Conservation (phyloP, 2,888 invertebrate species). For the Digitonthophagus gazella region DNA sequence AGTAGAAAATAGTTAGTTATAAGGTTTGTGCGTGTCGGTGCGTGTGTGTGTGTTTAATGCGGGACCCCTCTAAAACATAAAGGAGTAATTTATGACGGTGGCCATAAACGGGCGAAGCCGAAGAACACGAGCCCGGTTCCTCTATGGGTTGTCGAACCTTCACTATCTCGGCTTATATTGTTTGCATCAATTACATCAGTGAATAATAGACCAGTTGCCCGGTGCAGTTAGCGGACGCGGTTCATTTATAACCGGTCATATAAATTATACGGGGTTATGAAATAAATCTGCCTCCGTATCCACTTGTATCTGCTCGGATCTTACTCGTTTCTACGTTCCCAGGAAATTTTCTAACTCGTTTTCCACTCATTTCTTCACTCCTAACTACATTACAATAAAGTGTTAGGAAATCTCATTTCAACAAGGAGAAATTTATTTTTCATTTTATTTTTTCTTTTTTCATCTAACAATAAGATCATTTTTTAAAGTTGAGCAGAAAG, state of each 20-base stretch:
- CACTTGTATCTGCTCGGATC: too few species aligned
- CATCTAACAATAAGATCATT: too few species aligned
- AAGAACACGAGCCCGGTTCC: background rate
- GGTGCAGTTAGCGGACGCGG: slow-evolving; percentile 4
- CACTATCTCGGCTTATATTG: slow-evolving; percentile 10
- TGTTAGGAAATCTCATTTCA: too few species aligned
- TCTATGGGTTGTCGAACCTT: background rate
- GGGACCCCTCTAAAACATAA: background rate
- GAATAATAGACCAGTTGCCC: slow-evolving; percentile 20
- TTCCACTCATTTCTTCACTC: too few species aligned
- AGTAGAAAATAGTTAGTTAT: background rate
- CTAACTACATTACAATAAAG: too few species aligned
- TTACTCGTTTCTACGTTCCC: too few species aligned
- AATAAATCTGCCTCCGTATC: slow-evolving; percentile 20
- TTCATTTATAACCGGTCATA: slow-evolving; percentile 9
- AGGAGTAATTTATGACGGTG: background rate
- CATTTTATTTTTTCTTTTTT: too few species aligned
- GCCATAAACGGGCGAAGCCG: background rate
- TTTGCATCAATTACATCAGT: slow-evolving; percentile 22
- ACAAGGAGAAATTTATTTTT: too few species aligned
- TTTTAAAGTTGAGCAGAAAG: too few species aligned
- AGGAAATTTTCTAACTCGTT: too few species aligned
- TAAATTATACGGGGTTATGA: slow-evolving; percentile 15
- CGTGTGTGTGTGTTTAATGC: background rate
- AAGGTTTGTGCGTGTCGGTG: background rate